A percentile compares a stretch with the other conserved stretches of the same genome.
These are phyloP conservation scores for Triplophysa yarkandensis DNA, from an alignment of 2,797 vertebrate genomes.

Conservation along the genomic window DNA sequence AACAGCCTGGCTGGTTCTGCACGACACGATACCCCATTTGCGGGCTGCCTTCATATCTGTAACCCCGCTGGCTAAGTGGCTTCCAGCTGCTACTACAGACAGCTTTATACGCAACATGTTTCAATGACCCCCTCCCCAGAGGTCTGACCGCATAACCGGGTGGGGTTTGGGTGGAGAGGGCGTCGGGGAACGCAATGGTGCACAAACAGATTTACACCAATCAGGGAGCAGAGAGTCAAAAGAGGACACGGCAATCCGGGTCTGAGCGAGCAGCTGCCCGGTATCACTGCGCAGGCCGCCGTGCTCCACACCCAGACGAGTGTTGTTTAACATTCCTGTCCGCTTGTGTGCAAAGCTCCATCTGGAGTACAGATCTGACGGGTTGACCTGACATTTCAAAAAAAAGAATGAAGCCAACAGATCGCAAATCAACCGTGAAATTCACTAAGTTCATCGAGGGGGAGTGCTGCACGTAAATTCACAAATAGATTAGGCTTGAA, in stretches of 20 bases:
- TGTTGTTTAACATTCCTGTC: constrained; percentile 44
- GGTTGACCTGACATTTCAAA: constrained; percentile 16
- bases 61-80: constrained; percentile 50
- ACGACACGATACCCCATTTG: constrained; percentile 46
- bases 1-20: constrained; percentile 22
- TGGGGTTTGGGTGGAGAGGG: constrained; percentile 29
- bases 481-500: not conserved
- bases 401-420: constrained; percentile 14
- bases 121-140: constrained; percentile 37
- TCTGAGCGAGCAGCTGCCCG: constrained; percentile 33
- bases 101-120: constrained; percentile 45
- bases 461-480: no score
- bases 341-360: constrained; percentile 37
- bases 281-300: constrained; percentile 15
- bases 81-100: constrained; percentile 58
- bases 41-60: constrained; percentile 44
- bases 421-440: constrained; percentile 22
- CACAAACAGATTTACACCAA: constrained; percentile 20
- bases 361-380: constrained; percentile 27
- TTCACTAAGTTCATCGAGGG: constrained; percentile 19
- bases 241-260: constrained; percentile 16
- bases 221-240: constrained; percentile 11
- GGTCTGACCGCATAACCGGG: constrained; percentile 35
- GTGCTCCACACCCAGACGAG: constrained; percentile 22
- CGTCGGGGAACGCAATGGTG: not conserved